phyloP scores from a whole-genome alignment of 2,797 vertebrate genomes.

The Propithecus deckenii region DNA sequence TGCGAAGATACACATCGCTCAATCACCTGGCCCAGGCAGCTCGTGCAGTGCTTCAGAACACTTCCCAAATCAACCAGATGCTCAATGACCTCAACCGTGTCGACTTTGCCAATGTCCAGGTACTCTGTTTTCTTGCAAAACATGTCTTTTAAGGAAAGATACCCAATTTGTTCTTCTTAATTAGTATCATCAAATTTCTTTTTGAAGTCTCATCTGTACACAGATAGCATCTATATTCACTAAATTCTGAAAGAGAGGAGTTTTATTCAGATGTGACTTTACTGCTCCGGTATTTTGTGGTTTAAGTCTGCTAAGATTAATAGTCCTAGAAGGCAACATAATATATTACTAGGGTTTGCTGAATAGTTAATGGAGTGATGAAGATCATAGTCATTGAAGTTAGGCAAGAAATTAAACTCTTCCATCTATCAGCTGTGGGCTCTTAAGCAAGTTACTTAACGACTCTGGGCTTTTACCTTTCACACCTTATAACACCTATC shows the following conservation, averaged over 20 bases:
- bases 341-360: neutral
- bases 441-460: neutral
- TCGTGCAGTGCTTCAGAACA: constrained; percentile 90
- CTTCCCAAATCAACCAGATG: constrained; percentile 92
- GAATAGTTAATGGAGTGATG: neutral
- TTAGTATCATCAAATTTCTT: constrained; percentile 33
- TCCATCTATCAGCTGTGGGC: neutral
- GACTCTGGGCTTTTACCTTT: neutral
- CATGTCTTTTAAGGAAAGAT: neutral
- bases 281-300: neutral
- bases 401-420: neutral
- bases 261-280: neutral
- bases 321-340: neutral
- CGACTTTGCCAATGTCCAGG: constrained; percentile 92
- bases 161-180: neutral
- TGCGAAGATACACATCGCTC: constrained; percentile 91
- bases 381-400: neutral
- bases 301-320: constrained; percentile 17
- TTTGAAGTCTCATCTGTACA: neutral
- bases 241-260: neutral
- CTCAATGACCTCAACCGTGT: constrained; percentile 91
- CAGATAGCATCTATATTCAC: neutral
- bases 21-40: constrained; percentile 92
- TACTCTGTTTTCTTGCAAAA: constrained; percentile 74
- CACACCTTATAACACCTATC: neutral